phyloP scores from a whole-genome alignment of 2,113 vertebrate genomes.

The Vicugna pacos region DNA sequence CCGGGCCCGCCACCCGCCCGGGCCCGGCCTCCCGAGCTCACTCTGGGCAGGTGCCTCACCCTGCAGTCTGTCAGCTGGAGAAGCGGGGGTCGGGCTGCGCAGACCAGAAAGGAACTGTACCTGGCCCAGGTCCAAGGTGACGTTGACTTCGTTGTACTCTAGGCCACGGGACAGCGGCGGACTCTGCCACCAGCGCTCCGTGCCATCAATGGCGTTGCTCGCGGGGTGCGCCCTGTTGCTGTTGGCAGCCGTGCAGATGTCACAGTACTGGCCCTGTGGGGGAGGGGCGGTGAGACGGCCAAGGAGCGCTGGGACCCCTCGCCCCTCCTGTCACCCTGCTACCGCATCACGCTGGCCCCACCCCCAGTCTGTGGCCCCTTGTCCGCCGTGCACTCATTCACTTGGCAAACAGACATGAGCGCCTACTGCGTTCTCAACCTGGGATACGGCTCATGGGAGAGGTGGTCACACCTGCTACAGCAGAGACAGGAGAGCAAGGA shows the following conservation, averaged over 20 bases:
- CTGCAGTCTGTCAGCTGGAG: too few species aligned
- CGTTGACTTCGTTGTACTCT: conserved; percentile 96
- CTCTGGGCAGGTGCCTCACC: background rate
- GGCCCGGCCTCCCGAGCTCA: background rate
- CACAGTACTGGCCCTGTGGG: conserved; percentile 97
- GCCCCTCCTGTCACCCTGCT: background rate
- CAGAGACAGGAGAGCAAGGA: background rate
- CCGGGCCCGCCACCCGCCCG: background rate
- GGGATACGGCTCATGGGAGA: rapidly evolving
- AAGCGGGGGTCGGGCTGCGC: rapidly evolving
- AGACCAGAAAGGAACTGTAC: conserved; percentile 82
- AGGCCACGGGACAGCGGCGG: conserved; percentile 95
- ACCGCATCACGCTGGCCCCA: background rate
- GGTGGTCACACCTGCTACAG: rapidly evolving
- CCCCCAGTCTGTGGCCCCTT: too few species aligned
- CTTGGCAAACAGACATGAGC: rapidly evolving
- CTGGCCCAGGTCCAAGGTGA: conserved; percentile 98
- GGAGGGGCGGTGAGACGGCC: background rate
- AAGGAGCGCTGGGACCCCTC: background rate
- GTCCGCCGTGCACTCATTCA: rapidly evolving
- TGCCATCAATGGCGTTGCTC: conserved; percentile 97
- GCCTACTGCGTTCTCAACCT: rapidly evolving
- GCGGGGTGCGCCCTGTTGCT: conserved; percentile 95
- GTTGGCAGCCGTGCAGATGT: conserved; percentile 92
- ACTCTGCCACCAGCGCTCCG: conserved; percentile 99